A percentile compares a stretch with the other conserved stretches of the same genome.
Conservation (phyloP, 2,888 invertebrate genomes). For the Brenthis hecate region DNA sequence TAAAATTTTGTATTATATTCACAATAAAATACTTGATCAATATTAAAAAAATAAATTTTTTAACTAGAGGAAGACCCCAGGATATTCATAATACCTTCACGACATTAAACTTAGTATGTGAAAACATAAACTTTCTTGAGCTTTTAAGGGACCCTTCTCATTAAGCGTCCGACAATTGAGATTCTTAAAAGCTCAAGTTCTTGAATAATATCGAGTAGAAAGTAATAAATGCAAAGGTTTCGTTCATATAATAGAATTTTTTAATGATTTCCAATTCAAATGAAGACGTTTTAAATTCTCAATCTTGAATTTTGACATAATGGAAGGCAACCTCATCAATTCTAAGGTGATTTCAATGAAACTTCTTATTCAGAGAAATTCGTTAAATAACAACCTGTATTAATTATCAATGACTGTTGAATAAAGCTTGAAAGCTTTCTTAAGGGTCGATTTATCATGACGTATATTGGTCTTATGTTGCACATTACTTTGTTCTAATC, state of each 20-base stretch:
- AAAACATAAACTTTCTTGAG: background rate
- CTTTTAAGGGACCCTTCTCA: background rate
- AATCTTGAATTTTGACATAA: conserved; percentile 38
- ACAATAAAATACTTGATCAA: too few relatives aligned
- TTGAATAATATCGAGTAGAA: conserved; percentile 27
- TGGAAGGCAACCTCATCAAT: conserved; percentile 58
- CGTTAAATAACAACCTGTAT: conserved; percentile 70
- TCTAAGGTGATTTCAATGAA: conserved; percentile 67
- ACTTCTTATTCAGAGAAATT: conserved; percentile 64
- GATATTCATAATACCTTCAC: background rate
- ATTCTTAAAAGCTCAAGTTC: conserved; percentile 9
- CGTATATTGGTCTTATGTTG: conserved; percentile 34
- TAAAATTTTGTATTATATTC: too few relatives aligned
- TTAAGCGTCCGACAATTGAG: conserved; percentile 1
- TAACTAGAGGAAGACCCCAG: too few relatives aligned
- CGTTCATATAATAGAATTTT: conserved; percentile 36
- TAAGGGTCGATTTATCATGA: conserved; percentile 61
- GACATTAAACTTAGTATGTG: background rate
- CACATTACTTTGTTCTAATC: conserved; percentile 3
- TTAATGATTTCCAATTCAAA: conserved; percentile 40
- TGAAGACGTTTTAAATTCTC: conserved; percentile 37
- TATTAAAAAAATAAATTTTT: too few relatives aligned
- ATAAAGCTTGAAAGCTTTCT: conserved; percentile 55
- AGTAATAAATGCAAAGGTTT: conserved; percentile 21
- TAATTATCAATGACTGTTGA: conserved; percentile 68